phyloP scores from a whole-genome alignment of 2,797 vertebrate species.

The Mus caroli region DNA sequence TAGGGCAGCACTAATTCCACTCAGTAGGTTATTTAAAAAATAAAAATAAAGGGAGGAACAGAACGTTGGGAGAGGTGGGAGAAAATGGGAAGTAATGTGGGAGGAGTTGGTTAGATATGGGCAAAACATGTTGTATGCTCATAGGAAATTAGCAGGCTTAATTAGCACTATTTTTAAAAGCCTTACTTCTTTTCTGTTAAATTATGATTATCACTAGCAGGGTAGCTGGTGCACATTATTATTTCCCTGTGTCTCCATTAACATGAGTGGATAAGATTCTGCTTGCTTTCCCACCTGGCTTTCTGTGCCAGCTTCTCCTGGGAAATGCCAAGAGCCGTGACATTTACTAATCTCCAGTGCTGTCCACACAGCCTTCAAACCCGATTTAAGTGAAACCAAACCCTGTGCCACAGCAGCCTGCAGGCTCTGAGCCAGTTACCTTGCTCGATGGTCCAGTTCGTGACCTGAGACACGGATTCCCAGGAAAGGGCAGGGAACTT shows the following conservation, averaged over 20 bases:
- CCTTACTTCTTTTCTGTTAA: background rate
- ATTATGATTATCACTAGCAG: too few species aligned
- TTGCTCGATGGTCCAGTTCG: constrained; percentile 84
- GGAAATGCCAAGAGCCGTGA: background rate
- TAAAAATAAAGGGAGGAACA: background rate
- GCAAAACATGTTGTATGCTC: background rate
- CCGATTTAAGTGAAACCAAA: constrained; percentile 7
- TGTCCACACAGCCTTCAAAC: constrained; percentile 27
- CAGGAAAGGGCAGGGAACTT: constrained; percentile 81
- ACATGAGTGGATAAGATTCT: background rate
- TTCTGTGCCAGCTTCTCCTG: background rate
- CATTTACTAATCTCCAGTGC: background rate
- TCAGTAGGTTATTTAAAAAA: background rate
- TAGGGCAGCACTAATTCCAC: background rate
- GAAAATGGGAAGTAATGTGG: background rate
- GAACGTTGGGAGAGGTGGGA: background rate
- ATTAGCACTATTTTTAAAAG: background rate
- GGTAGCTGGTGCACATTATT: background rate
- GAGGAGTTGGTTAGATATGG: background rate
- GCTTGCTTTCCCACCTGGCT: background rate
- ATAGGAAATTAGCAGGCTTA: background rate
- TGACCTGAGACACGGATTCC: constrained; percentile 84
- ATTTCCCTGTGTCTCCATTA: background rate
- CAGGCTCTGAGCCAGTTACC: constrained; percentile 74
- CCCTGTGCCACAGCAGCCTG: background rate